Evolutionary conservation across 2,113 vertebrate genomes (phyloP).

Genomic region (Hipposideros armiger): DNA sequence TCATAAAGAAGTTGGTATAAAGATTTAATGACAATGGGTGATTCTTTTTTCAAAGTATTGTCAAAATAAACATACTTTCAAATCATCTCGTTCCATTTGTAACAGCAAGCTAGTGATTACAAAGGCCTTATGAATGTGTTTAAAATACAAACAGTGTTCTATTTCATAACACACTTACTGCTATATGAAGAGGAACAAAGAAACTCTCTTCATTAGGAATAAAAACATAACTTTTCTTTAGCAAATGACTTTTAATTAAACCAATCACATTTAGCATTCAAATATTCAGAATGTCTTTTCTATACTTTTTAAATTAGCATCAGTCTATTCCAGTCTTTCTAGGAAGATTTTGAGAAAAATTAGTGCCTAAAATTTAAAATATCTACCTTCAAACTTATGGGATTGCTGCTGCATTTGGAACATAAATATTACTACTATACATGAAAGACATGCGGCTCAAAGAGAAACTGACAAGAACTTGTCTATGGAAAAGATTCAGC

Average conservation of each 20-base stretch:
- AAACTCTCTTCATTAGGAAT: conserved; percentile 61
- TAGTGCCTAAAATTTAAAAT: conserved; percentile 36
- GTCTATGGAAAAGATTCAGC: conserved; percentile 8
- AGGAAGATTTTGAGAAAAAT: background rate
- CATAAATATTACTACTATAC: background rate
- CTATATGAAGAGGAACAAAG: conserved; percentile 40
- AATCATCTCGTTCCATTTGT: conserved; percentile 25
- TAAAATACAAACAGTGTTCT: conserved; percentile 57
- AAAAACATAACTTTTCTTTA: conserved; percentile 66
- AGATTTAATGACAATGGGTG: background rate
- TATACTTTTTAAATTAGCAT: conserved; percentile 57
- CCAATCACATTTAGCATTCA: conserved; percentile 59
- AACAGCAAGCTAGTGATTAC: conserved; percentile 13
- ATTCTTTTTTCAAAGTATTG: background rate
- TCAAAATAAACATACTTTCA: conserved; percentile 50
- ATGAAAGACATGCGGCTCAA: background rate
- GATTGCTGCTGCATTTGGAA: background rate
- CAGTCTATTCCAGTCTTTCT: background rate
- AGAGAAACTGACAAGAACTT: background rate
- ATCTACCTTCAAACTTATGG: conserved; percentile 13
- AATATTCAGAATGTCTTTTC: conserved; percentile 57
- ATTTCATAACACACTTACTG: conserved; percentile 54
- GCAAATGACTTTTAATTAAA: conserved; percentile 75
- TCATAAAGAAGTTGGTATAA: conserved; percentile 34
- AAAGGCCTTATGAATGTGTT: conserved; percentile 52